Base-by-base conservation (phyloP, 2,113 vertebrate genomes). In the Holacanthus passer region DNA sequence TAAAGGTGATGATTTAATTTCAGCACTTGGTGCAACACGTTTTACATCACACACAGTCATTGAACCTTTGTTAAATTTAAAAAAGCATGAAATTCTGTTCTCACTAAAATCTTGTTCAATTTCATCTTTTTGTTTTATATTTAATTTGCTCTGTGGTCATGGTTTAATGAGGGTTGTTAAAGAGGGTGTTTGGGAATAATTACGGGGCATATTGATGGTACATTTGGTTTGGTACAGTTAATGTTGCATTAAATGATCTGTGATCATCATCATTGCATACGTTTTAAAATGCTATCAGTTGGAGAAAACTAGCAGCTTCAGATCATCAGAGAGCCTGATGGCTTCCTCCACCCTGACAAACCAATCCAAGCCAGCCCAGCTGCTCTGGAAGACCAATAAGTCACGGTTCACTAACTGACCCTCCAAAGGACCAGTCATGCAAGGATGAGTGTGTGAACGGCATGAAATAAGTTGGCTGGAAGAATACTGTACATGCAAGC, bases 311-410 rank as follows among this genome's bases (percentile, higher is more conserved):
- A 47, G 29, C 27, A 52, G 75, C 58, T 85, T 1, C 32, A 56
- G 72, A 84, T 78, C 59, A 75, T 75, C 67, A 53, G 52, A 60
- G 63, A 70, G 35, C 53, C 32, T 64, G 60, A 79, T 79, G 64
- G 50, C 41, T 71, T 87, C 56, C 45, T 70, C 39, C 45, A 22
- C 19, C 19, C 71, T 35, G 29, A 76, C 52, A 64, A 73, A 65
- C 73, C 55, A 74, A 48, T 73, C 77, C 62, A 31, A 41, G 50
- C 11, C 29, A 55, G 35, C 45, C 83, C 87, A 84, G 78, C 83
- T 89, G 81, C 81, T 88, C 81, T 59, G 71, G 72, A 67, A 68
- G 59, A 63, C 74, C 63, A 73, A 84, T 85, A 80, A 86, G 84
- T 45, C 73, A 78, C 29, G 76, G 67, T 73, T 89, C 64, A 76